These are phyloP conservation scores for Dallia pectoralis DNA, from an alignment of 2,797 vertebrate genomes.

Conservation along the genomic window DNA sequence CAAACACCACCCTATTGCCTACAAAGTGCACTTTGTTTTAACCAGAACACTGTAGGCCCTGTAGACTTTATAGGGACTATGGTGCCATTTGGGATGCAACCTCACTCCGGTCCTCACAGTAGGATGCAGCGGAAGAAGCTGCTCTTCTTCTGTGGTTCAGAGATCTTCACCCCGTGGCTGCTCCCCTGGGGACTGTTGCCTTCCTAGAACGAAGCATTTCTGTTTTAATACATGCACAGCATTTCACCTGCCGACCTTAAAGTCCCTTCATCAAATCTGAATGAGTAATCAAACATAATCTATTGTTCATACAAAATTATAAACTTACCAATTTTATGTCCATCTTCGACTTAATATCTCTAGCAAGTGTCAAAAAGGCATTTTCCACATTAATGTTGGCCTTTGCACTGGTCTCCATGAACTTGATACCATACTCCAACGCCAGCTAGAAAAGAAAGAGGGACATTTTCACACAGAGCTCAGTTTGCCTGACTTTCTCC, in stretches of 20 bases:
- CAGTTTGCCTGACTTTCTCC: neutral
- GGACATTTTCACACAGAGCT: neutral
- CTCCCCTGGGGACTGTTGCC: constrained; percentile 90
- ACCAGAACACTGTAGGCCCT: neutral
- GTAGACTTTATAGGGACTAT: neutral
- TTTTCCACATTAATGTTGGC: constrained; percentile 98
- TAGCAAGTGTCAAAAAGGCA: constrained; percentile 93
- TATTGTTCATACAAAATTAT: neutral
- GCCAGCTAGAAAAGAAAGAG: constrained; percentile 79
- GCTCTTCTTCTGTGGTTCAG: constrained; percentile 93
- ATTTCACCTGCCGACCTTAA: neutral
- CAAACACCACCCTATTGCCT: neutral
- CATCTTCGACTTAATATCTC: constrained; percentile 99
- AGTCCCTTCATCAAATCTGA: neutral
- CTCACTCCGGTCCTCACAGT: constrained; percentile 81
- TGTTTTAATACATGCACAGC: neutral
- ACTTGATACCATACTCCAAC: constrained; percentile 93
- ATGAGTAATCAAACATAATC: neutral
- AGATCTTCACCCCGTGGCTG: constrained; percentile 93
- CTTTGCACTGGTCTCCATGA: constrained; percentile 99
- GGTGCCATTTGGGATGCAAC: constrained; percentile 56
- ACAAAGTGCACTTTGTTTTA: neutral
- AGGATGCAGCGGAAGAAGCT: constrained; percentile 96
- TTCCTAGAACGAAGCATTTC: constrained; percentile 77
- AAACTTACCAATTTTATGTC: constrained; percentile 95